A percentile compares a stretch with the other conserved stretches of the same genome.
Conservation (phyloP, 2,113 vertebrate species). For the Chaenocephalus aceratus region DNA sequence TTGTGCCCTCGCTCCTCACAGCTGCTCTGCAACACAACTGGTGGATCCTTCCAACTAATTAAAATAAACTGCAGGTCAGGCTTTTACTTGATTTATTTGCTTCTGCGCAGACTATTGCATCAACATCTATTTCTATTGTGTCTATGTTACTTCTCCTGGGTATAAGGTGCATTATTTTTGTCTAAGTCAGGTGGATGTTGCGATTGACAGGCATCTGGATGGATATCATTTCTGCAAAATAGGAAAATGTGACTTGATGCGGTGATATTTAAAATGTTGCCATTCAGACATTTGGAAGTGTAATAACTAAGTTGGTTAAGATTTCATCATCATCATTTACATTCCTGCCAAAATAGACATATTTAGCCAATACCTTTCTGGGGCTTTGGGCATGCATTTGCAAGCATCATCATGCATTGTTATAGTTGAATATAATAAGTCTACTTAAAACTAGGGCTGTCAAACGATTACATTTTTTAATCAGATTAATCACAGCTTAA, state of each 20-base stretch:
- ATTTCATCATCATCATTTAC: constrained; percentile 11
- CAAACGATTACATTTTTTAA: too few species aligned
- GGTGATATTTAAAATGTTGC: constrained; percentile 22
- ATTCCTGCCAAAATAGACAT: background rate
- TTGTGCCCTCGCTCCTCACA: constrained; percentile 3
- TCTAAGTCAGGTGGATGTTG: background rate
- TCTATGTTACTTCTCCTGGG: background rate
- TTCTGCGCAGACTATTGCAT: background rate
- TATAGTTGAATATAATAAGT: background rate
- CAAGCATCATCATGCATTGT: background rate
- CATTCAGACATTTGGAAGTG: background rate
- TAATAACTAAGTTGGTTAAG: background rate
- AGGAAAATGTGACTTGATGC: constrained; percentile 3
- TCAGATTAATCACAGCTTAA: too few species aligned
- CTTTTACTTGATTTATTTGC: background rate
- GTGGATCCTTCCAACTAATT: background rate
- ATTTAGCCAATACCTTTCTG: background rate
- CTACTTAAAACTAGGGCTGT: background rate
- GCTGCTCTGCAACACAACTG: constrained; percentile 11
- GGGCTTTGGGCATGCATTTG: too few species aligned
- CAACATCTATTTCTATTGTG: background rate
- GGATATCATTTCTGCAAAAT: background rate
- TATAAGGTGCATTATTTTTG: background rate
- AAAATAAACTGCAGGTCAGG: background rate
- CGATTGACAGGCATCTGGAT: constrained; percentile 21